Evolutionary conservation across 2,797 vertebrate species (phyloP), one percentile per base, ranked within the genome.

Genomic region (Tangara arthus): DNA sequence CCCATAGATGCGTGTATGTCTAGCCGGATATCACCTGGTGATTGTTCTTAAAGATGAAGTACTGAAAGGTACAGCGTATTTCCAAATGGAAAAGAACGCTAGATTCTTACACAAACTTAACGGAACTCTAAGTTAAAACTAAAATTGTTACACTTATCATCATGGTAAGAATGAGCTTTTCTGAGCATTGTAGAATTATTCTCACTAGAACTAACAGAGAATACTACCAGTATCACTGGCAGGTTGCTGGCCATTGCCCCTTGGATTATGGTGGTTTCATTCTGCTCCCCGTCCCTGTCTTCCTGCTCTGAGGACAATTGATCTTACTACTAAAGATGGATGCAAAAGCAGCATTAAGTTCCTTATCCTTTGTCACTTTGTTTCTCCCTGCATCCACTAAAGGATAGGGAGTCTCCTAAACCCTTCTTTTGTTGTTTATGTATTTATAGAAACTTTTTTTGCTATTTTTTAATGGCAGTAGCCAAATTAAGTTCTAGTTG

Each of bases 381-480:
- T 49, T 72, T 39, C 1, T 14, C 11, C 14, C 2, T 0, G 0
- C 8, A 39, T 52, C 23, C 28, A 14, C 4, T 32, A 63, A 47
- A 68, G 11, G 28, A 19, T 32, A 6, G 26, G 46, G 26, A 47
- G 12, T 27, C 3, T 64, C 10, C 50, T 23, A 12, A 39, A 9
- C 20, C n/a, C 15, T 64, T 32, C 9, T 41, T 69, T 50, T 30
- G 32, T 60, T 61, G 9, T 50, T 63, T 15, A 28, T 37, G 13
- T 56, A 13, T 50, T 69, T 50, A 19, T 15, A 13, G 8, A 44
- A 63, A 15, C 6, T 15, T 35, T 14, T n/a, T 16, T 32, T 17
- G 7, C 18, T 56, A 8, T 39, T 69, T 37, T 35, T 39, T 17
- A 57, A 27, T 42, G 7, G 11, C 4, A 57, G 15, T 46, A 34